Base-by-base conservation (phyloP, 2,113 vertebrate species). In the Platichthys stellatus region DNA sequence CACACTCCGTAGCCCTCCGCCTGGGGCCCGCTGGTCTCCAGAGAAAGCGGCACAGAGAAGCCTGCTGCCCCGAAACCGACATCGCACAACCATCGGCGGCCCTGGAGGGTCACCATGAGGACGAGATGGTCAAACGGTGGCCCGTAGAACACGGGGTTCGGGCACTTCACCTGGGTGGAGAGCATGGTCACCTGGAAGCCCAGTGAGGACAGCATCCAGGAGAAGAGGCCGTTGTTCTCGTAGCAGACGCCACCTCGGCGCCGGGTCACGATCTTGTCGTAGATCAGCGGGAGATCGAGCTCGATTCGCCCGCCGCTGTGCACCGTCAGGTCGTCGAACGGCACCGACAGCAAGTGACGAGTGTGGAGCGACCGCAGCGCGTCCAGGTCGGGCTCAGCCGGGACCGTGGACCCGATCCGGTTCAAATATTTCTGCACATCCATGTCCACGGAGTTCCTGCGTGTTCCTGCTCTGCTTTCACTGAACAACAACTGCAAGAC, bases 181-280 rank as follows among this genome's bases (percentile, higher is more conserved):
- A 95, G 72, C 9, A 93, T 3, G 0, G 78, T 86, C 1, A 93
- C 87, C 2, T 86, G 28, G 76, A 93, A 95, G 38, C 94, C 94
- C 49, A 95, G 66, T 3, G 78, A 1, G 15, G 63, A 10, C 66
- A 96, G 82, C 2, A 95, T 88, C 94, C 95, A 95, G 1, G 87
- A 86, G 81, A 96, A 95, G 2, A 96, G 90, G 0, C 90, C 79
- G 31, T 96, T 95, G 15, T 82, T 93, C 82, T 96, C 95, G 4
- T 3, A 95, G 84, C 95, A 95, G 80, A 95, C 93, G 0, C 95
- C 95, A 0, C 93, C 94, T 5, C 92, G 76, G 11, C 57, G 79
- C 21, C 74, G 85, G 12, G 58, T 61, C 4, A 95, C 93, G 1
- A 96, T 92, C 81, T 96, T 96, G n/a, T 93, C 79, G 23, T 93